These are phyloP conservation scores for zebrafish (Danio rerio) DNA, from an alignment of 2,113 vertebrate species.

Conservation along the genomic window GRCz12tu NC_133176.1:32895501-32896000, in stretches of 20 bases:
- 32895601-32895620: conserved; percentile 16
- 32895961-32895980: no score
- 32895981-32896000: no score
- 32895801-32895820: neutral
- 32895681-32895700: neutral
- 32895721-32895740: neutral
- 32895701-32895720: neutral
- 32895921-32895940: no score
- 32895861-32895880: no score
- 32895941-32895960: no score
- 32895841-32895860: no score
- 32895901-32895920: no score
- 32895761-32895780: neutral
- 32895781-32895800: neutral
- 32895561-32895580: conserved; percentile 22
- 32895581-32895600: conserved; percentile 3
- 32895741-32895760: neutral
- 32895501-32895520: conserved; percentile 28
- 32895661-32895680: no score
- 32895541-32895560: conserved; percentile 27
- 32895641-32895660: neutral
- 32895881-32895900: no score
- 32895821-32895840: neutral
- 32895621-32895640: neutral
- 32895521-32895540: conserved; percentile 32